Percentiles rank a stretch among this genome's conserved stretches.
phyloP scores from a whole-genome alignment of 2,113 vertebrate genomes.

The Paradisaea rubra region DNA sequence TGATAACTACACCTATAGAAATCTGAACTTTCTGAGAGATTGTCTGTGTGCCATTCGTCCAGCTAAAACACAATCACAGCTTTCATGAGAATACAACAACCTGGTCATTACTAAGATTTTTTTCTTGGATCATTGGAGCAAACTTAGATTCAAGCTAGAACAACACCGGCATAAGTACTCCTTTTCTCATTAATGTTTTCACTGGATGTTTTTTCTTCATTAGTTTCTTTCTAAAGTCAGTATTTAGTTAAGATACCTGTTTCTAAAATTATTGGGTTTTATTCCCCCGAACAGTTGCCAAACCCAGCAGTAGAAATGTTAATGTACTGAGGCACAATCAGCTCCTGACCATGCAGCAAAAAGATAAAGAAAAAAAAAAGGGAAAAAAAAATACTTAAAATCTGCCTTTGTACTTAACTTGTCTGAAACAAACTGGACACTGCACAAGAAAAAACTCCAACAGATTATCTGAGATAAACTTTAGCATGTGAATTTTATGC shows the following conservation, averaged over 20 bases:
- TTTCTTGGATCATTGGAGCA: not conserved
- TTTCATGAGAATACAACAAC: not conserved
- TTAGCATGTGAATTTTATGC: not conserved
- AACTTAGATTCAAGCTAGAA: not conserved
- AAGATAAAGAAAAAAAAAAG: not conserved
- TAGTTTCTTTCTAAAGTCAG: not conserved
- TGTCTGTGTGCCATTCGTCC: not conserved
- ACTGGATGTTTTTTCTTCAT: not conserved
- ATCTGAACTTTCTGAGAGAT: not conserved
- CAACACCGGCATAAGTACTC: not conserved
- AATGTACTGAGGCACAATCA: not conserved
- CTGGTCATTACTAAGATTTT: not conserved
- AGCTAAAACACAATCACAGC: not conserved
- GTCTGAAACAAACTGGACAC: not conserved
- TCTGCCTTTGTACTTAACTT: not conserved
- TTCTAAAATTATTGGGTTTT: not conserved
- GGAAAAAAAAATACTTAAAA: not conserved
- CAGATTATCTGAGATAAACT: not conserved
- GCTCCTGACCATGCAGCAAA: not conserved
- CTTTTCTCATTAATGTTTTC: not conserved
- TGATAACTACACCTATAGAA: not conserved
- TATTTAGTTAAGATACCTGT: not conserved
- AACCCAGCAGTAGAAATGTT: not conserved
- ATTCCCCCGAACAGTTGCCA: not conserved
- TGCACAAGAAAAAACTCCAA: not conserved